Percentiles rank a stretch among this genome's conserved stretches.
Conservation (phyloP, 2,113 vertebrate genomes). For the Labrus mixtus region DNA sequence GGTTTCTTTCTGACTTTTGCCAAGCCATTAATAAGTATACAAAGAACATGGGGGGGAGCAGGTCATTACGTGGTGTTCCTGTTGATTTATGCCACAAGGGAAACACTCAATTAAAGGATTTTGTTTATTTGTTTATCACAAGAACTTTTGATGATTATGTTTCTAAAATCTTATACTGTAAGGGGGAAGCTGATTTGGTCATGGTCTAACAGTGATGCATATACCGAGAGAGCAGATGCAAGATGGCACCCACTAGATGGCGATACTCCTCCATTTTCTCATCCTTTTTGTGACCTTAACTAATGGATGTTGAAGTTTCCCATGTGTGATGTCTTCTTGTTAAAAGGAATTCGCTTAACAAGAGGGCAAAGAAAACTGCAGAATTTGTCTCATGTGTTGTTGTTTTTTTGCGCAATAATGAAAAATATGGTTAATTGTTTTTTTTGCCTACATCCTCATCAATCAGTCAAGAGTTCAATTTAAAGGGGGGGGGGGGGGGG, state of each 20-base stretch:
- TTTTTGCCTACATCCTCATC: neutral
- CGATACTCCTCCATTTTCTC: neutral
- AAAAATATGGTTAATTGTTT: neutral
- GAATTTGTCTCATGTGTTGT: neutral
- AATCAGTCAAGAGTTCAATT: neutral
- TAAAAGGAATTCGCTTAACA: slow-evolving; percentile 8
- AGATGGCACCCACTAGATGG: slow-evolving; percentile 66
- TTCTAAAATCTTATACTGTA: neutral
- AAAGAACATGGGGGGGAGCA: slow-evolving; percentile 11
- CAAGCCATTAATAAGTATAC: neutral
- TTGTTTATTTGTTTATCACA: neutral
- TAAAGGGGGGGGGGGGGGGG: slow-evolving; percentile 25
- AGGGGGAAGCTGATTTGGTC: neutral
- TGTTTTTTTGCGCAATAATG: neutral
- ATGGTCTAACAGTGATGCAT: neutral
- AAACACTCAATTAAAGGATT: neutral
- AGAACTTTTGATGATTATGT: neutral
- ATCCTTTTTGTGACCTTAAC: neutral
- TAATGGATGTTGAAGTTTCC: slow-evolving; percentile 11
- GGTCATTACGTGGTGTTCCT: neutral
- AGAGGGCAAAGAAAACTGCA: neutral
- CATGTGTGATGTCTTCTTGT: slow-evolving; percentile 8
- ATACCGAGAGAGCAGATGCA: neutral
- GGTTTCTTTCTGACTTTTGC: slow-evolving; percentile 12
- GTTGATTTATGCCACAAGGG: neutral